Evolutionary conservation across 2,797 vertebrate genomes (phyloP), one percentile per base, ranked within the genome.

Genomic region (Australoheros facetus): DNA sequence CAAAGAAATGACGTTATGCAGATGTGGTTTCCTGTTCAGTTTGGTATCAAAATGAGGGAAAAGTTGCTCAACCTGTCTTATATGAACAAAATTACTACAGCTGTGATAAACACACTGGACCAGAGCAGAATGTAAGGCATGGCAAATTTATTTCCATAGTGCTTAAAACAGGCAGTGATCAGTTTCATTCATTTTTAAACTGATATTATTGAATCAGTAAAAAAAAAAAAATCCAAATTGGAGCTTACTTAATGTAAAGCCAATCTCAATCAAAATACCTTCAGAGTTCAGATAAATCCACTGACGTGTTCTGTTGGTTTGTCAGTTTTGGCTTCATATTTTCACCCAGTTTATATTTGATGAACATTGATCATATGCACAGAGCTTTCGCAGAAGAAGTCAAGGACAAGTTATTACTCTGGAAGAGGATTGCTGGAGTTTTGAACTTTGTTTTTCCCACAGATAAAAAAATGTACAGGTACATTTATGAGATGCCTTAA

Each of bases 391-490:
- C 16, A 7, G 23, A 69, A 51, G 42, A 19, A 66, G 42, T 66
- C 42, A 3, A 66, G 39, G 19, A 11, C 2, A 48, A 48, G 42
- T 66, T 66, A 66, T 48, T 66, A 66, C 23, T 48, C 23, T 51
- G 62, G 42, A 10, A 69, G 23, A 51, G 17, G 42, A 30, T 51
- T 69, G 19, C 42, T 51, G 62, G 62, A 30, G 62, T 80, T 28
- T 60, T 71, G 3, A 77, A 55, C n/a, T 71, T 78, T 34, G 4
- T 45, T 75, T 56, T 34, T 62, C n/a, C n/a, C 17, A 55, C 37
- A 80, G 59, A 69, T 59, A 62, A 72, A 83, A 23, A 56, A 42
- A 75, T 62, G 13, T 51, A 74, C 34, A 76, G 23, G 37, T 39
- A 45, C 3, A 59, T 59, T 32, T 78, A 64, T 28, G 8, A 73